Conservation (phyloP, 2,797 vertebrate genomes). For the Halcyon chelicuti region DNA sequence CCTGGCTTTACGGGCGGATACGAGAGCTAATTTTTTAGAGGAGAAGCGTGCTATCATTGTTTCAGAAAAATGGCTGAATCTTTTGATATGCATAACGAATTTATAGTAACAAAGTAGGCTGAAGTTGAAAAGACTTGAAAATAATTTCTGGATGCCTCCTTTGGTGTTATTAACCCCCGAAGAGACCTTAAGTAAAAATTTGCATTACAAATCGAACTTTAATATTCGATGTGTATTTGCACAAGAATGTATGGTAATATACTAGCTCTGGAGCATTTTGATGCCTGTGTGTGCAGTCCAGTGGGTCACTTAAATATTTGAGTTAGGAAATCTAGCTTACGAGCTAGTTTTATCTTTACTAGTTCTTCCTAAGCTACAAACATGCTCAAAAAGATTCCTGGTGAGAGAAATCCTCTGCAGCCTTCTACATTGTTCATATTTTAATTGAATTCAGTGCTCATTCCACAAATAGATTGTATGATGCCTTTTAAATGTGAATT, state of each 20-base stretch:
- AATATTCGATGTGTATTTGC: slow-evolving; percentile 23
- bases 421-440: slow-evolving; percentile 43
- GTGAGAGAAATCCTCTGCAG: slow-evolving; percentile 42
- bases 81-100: slow-evolving; percentile 59
- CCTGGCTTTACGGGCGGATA: slow-evolving; percentile 39
- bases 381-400: background rate
- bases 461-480: background rate
- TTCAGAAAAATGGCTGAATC: slow-evolving; percentile 74
- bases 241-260: background rate
- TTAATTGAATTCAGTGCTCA: slow-evolving; percentile 48
- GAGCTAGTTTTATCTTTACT: background rate
- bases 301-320: slow-evolving; percentile 28
- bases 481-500: slow-evolving; percentile 7
- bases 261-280: slow-evolving; percentile 32
- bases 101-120: slow-evolving; percentile 52
- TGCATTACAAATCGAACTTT: slow-evolving; percentile 57
- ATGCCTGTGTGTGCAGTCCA: slow-evolving; percentile 18
- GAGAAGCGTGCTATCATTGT: slow-evolving; percentile 45
- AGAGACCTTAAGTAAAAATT: slow-evolving; percentile 69
- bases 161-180: slow-evolving; percentile 38
- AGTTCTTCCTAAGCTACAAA: slow-evolving; percentile 34
- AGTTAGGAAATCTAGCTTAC: background rate
- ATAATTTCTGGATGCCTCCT: slow-evolving; percentile 46
- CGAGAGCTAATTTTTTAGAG: slow-evolving; percentile 51
- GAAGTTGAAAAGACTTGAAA: slow-evolving; percentile 52